A percentile compares a stretch with the other conserved stretches of the same genome.
Conservation (phyloP, 2,888 invertebrate genomes). For the Palloptera scutellata region DNA sequence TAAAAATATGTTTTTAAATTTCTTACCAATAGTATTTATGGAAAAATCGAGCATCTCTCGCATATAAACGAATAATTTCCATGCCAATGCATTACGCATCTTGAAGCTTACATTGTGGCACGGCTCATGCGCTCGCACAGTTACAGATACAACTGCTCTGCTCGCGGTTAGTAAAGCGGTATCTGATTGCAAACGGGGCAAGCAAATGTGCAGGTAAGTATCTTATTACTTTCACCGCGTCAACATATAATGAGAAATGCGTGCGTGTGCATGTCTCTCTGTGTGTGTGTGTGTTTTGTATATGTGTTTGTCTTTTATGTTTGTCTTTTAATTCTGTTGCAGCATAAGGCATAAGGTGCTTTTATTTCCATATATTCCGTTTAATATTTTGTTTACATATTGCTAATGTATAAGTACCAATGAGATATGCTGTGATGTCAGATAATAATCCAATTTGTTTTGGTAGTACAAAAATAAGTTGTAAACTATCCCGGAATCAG, state of each 20-base stretch:
- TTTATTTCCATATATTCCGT: no score
- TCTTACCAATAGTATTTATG: slow-evolving; percentile 19
- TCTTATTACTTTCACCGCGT: slow-evolving; percentile 46
- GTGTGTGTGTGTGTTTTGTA: no score
- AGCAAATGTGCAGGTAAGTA: slow-evolving; percentile 17
- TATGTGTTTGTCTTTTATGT: no score
- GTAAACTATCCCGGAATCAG: no score
- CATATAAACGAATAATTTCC: slow-evolving; percentile 36
- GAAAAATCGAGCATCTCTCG: slow-evolving; percentile 29
- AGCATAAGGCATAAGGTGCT: no score
- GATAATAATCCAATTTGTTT: no score
- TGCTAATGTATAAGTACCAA: no score
- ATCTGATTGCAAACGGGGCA: slow-evolving; percentile 32
- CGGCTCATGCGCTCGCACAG: neutral
- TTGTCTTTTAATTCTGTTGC: no score
- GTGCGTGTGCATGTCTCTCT: no score
- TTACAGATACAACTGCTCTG: neutral
- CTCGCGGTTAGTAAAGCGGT: slow-evolving; percentile 21
- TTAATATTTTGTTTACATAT: no score
- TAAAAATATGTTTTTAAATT: slow-evolving; percentile 32
- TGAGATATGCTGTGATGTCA: no score
- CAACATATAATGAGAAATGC: slow-evolving; percentile 11
- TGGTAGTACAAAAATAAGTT: no score
- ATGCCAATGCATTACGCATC: slow-evolving; percentile 39
- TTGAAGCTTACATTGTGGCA: slow-evolving; percentile 26